phyloP scores from a whole-genome alignment of 2,797 vertebrate genomes.

The Vultur gryphus region DNA sequence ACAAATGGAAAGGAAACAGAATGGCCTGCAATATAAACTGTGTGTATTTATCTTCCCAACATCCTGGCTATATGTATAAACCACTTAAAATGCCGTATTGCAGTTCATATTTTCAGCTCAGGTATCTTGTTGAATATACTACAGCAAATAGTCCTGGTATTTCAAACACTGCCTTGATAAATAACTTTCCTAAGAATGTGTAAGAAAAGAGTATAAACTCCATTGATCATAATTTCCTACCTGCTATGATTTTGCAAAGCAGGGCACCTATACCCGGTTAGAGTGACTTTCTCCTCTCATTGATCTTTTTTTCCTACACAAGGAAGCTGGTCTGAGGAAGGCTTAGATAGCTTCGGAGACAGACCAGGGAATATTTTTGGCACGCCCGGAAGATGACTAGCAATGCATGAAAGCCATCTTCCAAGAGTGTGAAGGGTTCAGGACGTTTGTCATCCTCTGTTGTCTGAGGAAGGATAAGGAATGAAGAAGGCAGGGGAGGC shows the following conservation, averaged over 20 bases:
- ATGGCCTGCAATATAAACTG: neutral
- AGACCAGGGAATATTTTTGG: neutral
- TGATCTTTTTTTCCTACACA: neutral
- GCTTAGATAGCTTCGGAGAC: neutral
- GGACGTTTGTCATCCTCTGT: neutral
- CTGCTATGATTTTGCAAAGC: neutral
- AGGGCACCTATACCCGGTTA: rapidly evolving
- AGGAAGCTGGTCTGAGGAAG: neutral
- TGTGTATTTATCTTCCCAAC: neutral
- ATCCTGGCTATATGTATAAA: neutral
- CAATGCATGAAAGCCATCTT: neutral
- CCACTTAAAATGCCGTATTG: neutral
- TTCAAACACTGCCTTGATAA: neutral
- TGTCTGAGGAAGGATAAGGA: neutral
- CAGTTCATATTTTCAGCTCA: neutral
- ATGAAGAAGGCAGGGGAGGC: neutral
- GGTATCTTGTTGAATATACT: neutral
- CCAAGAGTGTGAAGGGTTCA: neutral
- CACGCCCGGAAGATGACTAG: neutral
- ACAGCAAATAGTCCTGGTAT: neutral
- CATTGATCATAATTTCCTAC: neutral
- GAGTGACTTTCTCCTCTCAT: neutral
- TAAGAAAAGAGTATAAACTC: neutral
- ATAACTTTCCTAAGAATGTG: neutral
- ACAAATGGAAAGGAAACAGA: neutral